Evolutionary conservation across 2,888 invertebrate species (phyloP), one percentile per base, ranked within the genome.

Genomic region (Esperia sulphurella): DNA sequence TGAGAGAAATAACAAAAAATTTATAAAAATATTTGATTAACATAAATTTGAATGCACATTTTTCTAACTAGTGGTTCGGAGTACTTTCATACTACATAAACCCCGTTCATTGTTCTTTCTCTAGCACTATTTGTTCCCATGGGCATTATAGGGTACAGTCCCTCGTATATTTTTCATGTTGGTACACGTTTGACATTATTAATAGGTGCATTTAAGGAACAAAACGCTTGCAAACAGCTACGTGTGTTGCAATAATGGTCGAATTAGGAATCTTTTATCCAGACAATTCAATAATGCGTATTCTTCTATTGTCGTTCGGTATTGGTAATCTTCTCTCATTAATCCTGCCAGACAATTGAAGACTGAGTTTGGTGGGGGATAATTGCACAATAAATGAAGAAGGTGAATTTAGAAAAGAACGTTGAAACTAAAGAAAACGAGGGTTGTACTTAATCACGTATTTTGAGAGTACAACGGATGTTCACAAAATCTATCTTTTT

Each of bases 291-390:
- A 58, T 59, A 50, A 49, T 50, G 42, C 43, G 54, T 21, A 43
- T 28, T 46, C 52, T 47, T 41, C 50, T 51, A 54, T 61, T 53
- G 54, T 55, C 49, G 47, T 30, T 41, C 45, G 50, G 42, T 46
- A 48, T 45, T 54, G 52, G 46, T 61, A 54, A 59, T 58, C 53
- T 53, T 40, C 38, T 43, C 50, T 51, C 59, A 59, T 63, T 59
- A 59, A 63, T 63, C 56, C 53, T 49, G 38, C 28, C 29, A 50
- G 50, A 55, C 50, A 50, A 51, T 51, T 50, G 37, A 28, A 42
- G 28, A 8, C 28, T 14, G 41, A n/a, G 41, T 6, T 35, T 35
- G 2, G 31, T 31, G 8, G 31, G 31, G 35, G 6, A 9, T 2
- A 3, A n/a, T 35, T 35, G n/a, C 35, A 35, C 6, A 35, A 35